Percentiles rank a stretch among this genome's conserved stretches.
Conservation (phyloP, 2,797 vertebrate genomes). For the Darevskia mixta region DNA sequence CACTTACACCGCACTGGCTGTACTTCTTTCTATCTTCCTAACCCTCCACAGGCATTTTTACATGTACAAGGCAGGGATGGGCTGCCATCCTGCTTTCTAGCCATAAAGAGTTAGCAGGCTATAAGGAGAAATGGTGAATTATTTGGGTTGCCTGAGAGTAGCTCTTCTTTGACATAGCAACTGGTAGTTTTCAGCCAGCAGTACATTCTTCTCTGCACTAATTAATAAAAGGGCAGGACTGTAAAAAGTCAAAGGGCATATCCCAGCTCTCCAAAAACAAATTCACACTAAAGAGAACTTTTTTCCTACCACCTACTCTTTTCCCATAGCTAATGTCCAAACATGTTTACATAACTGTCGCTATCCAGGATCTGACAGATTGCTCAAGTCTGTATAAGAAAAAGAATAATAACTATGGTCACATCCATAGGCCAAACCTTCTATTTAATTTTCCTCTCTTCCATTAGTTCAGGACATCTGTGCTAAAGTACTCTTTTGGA, state of each 20-base stretch:
- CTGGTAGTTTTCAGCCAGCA: background rate
- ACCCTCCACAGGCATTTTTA: background rate
- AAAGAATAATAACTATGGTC: background rate
- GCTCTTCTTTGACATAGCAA: background rate
- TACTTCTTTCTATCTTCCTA: no score
- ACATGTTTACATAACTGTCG: background rate
- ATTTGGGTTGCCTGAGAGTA: background rate
- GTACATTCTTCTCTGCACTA: background rate
- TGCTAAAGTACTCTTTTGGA: background rate
- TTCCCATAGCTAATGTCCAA: conserved; percentile 14
- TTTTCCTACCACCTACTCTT: conserved; percentile 15
- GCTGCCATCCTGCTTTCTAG: background rate
- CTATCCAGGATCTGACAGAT: background rate
- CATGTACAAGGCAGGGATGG: background rate
- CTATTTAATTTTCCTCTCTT: background rate
- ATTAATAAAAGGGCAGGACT: conserved; percentile 1
- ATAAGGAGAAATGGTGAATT: background rate
- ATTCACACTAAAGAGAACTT: background rate
- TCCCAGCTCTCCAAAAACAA: background rate
- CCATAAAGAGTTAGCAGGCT: background rate
- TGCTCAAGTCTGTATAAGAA: background rate
- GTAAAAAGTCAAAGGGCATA: background rate
- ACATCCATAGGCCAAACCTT: background rate
- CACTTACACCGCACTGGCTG: no score
- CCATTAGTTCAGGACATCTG: background rate